Evolutionary conservation across 2,888 invertebrate species (phyloP).

Genomic region (Lithophane semibrunnea): DNA sequence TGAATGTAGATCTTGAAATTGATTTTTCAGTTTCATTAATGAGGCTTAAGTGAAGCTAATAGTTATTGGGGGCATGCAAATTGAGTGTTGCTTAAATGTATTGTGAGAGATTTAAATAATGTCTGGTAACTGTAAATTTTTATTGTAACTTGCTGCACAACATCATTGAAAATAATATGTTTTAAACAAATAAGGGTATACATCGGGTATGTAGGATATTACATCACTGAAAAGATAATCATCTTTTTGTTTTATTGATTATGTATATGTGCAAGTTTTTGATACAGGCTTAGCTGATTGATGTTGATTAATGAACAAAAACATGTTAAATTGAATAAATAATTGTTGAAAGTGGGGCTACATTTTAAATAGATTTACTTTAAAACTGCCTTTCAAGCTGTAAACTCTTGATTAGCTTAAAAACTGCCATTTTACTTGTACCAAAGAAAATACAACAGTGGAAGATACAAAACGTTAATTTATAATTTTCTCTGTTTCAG

Average conservation of each 20-base stretch:
- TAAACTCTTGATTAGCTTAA: no score
- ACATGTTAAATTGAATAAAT: neutral
- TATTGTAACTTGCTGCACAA: neutral
- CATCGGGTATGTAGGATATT: no score
- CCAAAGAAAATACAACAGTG: neutral
- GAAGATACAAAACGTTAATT: neutral
- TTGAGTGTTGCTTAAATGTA: conserved; percentile 15
- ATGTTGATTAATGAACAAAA: neutral
- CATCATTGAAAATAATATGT: neutral
- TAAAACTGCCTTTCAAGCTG: neutral
- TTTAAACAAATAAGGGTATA: neutral
- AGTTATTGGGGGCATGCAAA: conserved; percentile 24
- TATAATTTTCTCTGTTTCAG: conserved; percentile 75
- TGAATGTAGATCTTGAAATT: conserved; percentile 2
- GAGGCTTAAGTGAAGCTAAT: conserved; percentile 19
- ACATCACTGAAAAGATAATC: neutral
- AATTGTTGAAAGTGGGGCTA: neutral
- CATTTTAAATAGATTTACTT: neutral
- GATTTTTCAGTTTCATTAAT: conserved; percentile 21
- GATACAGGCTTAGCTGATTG: neutral
- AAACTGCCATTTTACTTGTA: neutral
- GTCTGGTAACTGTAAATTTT: neutral
- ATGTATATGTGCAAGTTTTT: neutral
- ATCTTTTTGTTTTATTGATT: neutral
- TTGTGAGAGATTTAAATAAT: conserved; percentile 5